Evolutionary conservation across 2,113 vertebrate species (phyloP).

Genomic region (Thymallus thymallus): DNA sequence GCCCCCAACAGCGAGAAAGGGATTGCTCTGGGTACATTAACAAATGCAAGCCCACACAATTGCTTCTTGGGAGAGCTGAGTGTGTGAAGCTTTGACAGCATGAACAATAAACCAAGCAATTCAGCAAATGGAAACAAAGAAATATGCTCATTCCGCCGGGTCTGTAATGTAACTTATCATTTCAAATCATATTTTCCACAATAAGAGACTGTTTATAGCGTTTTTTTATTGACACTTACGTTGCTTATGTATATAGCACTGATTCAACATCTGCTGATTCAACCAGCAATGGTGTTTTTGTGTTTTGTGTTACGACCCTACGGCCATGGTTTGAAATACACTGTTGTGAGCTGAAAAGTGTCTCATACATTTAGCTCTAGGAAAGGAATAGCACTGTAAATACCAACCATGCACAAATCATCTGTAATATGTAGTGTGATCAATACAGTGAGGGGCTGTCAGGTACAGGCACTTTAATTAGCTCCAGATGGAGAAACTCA

Average conservation of each 20-base stretch:
- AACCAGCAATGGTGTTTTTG: too few relatives aligned
- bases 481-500: neutral
- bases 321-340: too few relatives aligned
- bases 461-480: conserved; percentile 42
- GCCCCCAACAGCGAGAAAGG: conserved; percentile 28
- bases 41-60: too few relatives aligned
- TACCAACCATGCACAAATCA: conserved; percentile 51
- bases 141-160: too few relatives aligned
- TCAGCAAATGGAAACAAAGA: neutral
- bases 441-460: conserved; percentile 48
- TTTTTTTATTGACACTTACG: too few relatives aligned
- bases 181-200: too few relatives aligned
- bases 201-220: too few relatives aligned
- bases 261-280: too few relatives aligned
- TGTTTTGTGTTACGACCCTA: too few relatives aligned
- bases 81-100: conserved; percentile 1
- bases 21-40: neutral
- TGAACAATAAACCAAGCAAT: conserved; percentile 30
- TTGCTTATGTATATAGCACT: too few relatives aligned
- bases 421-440: conserved; percentile 51
- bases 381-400: conserved; percentile 41
- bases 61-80: conserved; percentile 2
- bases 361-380: conserved; percentile 15
- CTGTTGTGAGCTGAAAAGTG: conserved; percentile 25
- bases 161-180: too few relatives aligned